Evolutionary conservation across 2,797 vertebrate species (phyloP).

Genomic region (Macroramphosus scolopax): DNA sequence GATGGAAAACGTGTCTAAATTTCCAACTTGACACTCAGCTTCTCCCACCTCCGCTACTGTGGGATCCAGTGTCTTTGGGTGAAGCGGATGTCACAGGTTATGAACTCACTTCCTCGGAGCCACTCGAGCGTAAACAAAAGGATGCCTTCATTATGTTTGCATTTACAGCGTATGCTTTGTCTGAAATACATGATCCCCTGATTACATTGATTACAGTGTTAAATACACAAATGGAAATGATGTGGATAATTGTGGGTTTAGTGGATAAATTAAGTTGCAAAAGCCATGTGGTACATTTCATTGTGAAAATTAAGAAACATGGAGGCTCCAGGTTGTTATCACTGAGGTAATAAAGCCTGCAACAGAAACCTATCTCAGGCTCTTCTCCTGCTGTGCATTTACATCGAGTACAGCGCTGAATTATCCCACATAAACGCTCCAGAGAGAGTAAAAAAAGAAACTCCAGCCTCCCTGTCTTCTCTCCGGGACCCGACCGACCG

Average conservation of each 20-base stretch:
- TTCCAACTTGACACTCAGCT: conserved; percentile 53
- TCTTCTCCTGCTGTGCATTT: conserved; percentile 11
- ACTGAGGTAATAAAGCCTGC: conserved; percentile 36
- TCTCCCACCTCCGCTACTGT: conserved; percentile 44
- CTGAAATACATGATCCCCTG: conserved; percentile 35
- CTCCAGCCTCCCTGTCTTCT: conserved; percentile 28
- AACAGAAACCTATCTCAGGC: conserved; percentile 6
- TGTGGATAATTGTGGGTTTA: conserved; percentile 67
- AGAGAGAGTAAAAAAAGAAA: conserved; percentile 6
- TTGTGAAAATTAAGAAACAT: conserved; percentile 44
- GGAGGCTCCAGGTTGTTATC: too few species aligned
- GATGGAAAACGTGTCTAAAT: conserved; percentile 55
- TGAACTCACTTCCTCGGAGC: conserved; percentile 12
- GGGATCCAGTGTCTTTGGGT: conserved; percentile 36
- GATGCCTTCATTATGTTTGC: conserved; percentile 27
- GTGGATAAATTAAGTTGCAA: conserved; percentile 67
- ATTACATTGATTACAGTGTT: conserved; percentile 58
- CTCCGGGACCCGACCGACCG: conserved; percentile 43
- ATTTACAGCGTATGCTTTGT: conserved; percentile 17
- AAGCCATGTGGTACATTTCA: conserved; percentile 64
- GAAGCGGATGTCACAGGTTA: conserved; percentile 40
- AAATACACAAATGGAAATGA: conserved; percentile 45
- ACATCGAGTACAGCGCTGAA: conserved; percentile 20
- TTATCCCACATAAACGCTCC: conserved; percentile 36
- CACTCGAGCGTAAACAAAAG: conserved; percentile 17